Percentiles rank a stretch among this genome's conserved stretches.
phyloP scores from a whole-genome alignment of 2,113 vertebrate species.

The Corydoras maculifer region DNA sequence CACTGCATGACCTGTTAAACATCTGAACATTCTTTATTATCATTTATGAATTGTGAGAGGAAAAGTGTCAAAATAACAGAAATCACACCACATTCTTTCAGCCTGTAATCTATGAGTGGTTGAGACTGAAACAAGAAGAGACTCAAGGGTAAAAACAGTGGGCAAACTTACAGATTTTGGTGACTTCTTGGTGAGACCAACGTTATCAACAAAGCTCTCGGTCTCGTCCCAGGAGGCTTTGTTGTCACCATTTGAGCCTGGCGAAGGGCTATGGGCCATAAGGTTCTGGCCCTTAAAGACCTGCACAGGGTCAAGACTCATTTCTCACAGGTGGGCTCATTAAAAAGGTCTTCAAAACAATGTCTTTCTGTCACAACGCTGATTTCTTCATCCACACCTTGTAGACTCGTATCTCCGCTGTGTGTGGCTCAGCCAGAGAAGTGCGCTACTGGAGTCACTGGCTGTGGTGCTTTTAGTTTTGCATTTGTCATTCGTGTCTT shows the following conservation, averaged over 20 bases:
- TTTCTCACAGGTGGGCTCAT: slow-evolving; percentile 46
- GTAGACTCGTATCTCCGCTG: neutral
- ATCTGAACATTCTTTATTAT: neutral
- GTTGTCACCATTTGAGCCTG: slow-evolving; percentile 61
- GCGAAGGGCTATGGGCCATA: slow-evolving; percentile 37
- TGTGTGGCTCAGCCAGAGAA: neutral
- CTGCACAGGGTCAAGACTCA: slow-evolving; percentile 66
- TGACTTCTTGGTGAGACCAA: slow-evolving; percentile 47
- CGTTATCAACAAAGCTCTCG: slow-evolving; percentile 48
- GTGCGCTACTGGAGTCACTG: neutral
- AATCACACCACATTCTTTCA: neutral
- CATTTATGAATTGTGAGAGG: neutral
- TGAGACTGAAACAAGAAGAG: neutral
- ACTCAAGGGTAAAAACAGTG: neutral
- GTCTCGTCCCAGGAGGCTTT: slow-evolving; percentile 58
- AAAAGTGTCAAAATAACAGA: neutral
- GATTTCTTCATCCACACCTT: neutral
- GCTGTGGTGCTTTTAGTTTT: slow-evolving; percentile 5
- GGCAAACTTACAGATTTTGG: slow-evolving; percentile 59
- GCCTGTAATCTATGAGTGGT: neutral
- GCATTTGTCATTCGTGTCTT: slow-evolving; percentile 18
- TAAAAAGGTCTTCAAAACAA: slow-evolving; percentile 20
- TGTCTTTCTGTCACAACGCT: slow-evolving; percentile 2
- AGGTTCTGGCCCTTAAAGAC: slow-evolving; percentile 60
- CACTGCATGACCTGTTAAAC: slow-evolving; percentile 18